These are phyloP conservation scores for Calliopsis andreniformis DNA, from an alignment of 1,140 invertebrate genomes.

Conservation along the genomic window DNA sequence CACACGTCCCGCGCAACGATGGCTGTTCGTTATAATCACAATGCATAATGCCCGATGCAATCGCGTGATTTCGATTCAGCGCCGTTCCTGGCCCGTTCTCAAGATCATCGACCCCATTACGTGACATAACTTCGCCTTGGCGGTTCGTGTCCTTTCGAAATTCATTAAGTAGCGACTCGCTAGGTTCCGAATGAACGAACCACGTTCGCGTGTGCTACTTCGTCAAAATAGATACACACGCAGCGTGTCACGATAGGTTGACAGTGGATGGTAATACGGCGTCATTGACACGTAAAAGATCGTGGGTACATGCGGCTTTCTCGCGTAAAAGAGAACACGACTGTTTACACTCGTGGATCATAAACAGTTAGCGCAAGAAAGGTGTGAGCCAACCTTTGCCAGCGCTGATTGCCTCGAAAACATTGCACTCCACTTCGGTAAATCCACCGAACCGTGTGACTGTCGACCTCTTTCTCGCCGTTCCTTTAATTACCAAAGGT, in stretches of 20 bases:
- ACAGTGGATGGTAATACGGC: no score
- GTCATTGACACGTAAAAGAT: constrained; percentile 38
- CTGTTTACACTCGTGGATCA: constrained; percentile 56
- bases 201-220: constrained; percentile 15
- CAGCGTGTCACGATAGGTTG: no score
- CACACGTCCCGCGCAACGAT: constrained; percentile 15
- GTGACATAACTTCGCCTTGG: constrained; percentile 28
- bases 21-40: constrained; percentile 20
- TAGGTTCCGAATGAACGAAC: constrained; percentile 28
- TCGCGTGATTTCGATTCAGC: constrained; percentile 51
- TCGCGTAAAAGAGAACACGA: constrained; percentile 53
- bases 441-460: constrained; percentile 50
- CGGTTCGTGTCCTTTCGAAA: background rate
- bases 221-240: background rate
- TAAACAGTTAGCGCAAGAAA: constrained; percentile 43
- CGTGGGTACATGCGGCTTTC: constrained; percentile 46
- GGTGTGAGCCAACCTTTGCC: constrained; percentile 54
- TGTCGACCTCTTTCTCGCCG: constrained; percentile 45
- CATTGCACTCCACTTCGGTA: constrained; percentile 23
- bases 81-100: constrained; percentile 27
- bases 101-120: constrained; percentile 57
- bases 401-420: constrained; percentile 50
- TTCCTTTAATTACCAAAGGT: constrained; percentile 31
- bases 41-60: constrained; percentile 26
- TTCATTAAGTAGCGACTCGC: background rate